Percentiles rank a stretch among this genome's conserved stretches.
Evolutionary conservation across 2,113 vertebrate genomes (phyloP).

Genomic region (Lagenorhynchus albirostris): DNA sequence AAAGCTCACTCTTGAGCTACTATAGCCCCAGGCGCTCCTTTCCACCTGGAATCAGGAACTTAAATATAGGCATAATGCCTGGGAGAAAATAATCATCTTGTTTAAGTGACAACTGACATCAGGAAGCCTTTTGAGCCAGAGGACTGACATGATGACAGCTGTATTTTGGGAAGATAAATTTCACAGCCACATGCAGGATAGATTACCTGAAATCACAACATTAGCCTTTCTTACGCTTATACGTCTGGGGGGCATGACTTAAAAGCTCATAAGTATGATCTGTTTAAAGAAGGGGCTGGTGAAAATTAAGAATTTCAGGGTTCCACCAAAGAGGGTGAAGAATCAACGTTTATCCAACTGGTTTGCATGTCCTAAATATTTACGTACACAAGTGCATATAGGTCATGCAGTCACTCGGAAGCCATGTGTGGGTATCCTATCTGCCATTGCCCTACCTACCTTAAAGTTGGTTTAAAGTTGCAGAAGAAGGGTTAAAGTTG

Average conservation of each 20-base stretch:
- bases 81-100: constrained; percentile 40
- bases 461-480: neutral
- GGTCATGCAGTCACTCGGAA: neutral
- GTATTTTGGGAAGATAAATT: constrained; percentile 53
- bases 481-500: neutral
- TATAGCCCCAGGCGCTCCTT: neutral
- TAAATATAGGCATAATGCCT: neutral
- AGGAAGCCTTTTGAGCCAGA: constrained; percentile 47
- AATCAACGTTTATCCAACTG: constrained; percentile 9
- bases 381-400: neutral
- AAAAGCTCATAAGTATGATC: constrained; percentile 41
- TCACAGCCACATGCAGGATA: constrained; percentile 56
- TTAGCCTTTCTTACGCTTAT: neutral
- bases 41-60: constrained; percentile 11
- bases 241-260: constrained; percentile 51
- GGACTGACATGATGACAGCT: constrained; percentile 47
- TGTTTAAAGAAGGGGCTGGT: constrained; percentile 47
- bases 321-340: constrained; percentile 35
- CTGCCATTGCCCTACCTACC: neutral
- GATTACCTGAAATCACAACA: constrained; percentile 55
- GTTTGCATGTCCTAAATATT: constrained; percentile 17
- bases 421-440: neutral
- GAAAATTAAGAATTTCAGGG: constrained; percentile 52
- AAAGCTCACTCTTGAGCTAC: neutral
- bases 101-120: constrained; percentile 57